Evolutionary conservation across 1,140 invertebrate genomes (phyloP), one percentile per base, ranked within the genome.

Genomic region (Diploscapter pachys): DNA sequence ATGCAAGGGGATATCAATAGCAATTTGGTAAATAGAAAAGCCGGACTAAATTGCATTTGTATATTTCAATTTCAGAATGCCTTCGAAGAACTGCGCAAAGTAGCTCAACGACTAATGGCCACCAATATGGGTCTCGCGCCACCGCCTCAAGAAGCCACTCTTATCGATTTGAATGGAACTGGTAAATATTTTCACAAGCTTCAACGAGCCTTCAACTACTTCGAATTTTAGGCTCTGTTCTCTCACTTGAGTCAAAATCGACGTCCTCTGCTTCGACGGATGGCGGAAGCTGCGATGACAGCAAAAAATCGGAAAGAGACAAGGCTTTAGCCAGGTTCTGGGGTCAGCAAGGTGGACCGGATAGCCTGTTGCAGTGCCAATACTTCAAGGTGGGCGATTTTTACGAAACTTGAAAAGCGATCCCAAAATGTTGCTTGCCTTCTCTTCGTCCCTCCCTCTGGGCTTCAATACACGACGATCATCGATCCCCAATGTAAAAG

Each of bases 141-240:
- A 11, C 54, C 54, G 62, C 54, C 54, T 5, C 54, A 71, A n/a
- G 69, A 54, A 51, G 63, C 59, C n/a, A 70, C 79, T 71, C 2
- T 48, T 61, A 62, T 79, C 79, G 57, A 81, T 54, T 48, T 75
- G 73, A 66, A 81, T 80, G 59, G 57, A 59, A 79, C 31, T 31
- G 31, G 31, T 31, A 59, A 81, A 62, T 56, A 52, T 31, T 51
- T 11, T 9, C 48, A 49, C n/a, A 11, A 11, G 63, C 9, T 31
- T 31, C 31, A 31, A 31, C 31, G 31, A 31, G 31, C 31, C 31
- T 31, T 31, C n/a, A 65, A 65, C 9, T 65, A 65, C n/a, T 11
- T 9, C 9, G 48, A 11, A 65, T 65, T 65, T 49, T 65, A 68
- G 9, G 9, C n/a, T 13, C 54, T 11, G 54, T 71, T 6, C 11